A percentile compares a stretch with the other conserved stretches of the same genome.
phyloP scores from a whole-genome alignment of 2,888 invertebrate species.

The Ornithoptera priamus region DNA sequence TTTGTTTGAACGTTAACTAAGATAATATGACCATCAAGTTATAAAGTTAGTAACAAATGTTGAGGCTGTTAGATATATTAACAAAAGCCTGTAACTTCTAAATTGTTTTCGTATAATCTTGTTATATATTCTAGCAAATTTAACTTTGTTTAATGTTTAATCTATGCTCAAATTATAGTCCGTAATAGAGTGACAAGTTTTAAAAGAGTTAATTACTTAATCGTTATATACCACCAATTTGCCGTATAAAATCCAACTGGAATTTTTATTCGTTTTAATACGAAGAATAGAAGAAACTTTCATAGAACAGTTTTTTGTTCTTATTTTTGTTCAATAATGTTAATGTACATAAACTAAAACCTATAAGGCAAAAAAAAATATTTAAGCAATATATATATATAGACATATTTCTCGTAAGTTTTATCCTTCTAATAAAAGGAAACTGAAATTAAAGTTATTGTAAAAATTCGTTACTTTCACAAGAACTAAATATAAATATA shows the following conservation, averaged over 20 bases:
- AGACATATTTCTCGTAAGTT: no score
- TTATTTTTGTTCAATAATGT: not conserved
- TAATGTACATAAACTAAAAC: no score
- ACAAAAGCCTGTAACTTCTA: conserved; percentile 8
- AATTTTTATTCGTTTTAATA: not conserved
- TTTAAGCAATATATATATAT: no score
- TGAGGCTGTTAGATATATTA: conserved; percentile 1
- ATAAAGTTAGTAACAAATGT: not conserved
- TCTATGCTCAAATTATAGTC: not conserved
- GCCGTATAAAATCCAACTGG: not conserved
- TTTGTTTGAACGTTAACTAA: no score
- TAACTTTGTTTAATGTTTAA: conserved; percentile 7
- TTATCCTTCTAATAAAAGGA: no score
- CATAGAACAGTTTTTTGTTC: not conserved
- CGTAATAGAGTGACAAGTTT: not conserved
- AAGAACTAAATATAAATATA: no score
- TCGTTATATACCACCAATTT: not conserved
- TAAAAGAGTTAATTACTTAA: not conserved
- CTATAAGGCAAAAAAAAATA: no score
- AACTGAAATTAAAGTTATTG: no score
- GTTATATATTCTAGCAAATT: conserved; percentile 9
- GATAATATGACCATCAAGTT: not conserved
- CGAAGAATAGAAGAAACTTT: not conserved
- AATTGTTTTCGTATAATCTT: conserved; percentile 15
- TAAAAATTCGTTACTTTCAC: no score